Conservation (phyloP, 2,797 vertebrate genomes). For the Acridotheres tristis region DNA sequence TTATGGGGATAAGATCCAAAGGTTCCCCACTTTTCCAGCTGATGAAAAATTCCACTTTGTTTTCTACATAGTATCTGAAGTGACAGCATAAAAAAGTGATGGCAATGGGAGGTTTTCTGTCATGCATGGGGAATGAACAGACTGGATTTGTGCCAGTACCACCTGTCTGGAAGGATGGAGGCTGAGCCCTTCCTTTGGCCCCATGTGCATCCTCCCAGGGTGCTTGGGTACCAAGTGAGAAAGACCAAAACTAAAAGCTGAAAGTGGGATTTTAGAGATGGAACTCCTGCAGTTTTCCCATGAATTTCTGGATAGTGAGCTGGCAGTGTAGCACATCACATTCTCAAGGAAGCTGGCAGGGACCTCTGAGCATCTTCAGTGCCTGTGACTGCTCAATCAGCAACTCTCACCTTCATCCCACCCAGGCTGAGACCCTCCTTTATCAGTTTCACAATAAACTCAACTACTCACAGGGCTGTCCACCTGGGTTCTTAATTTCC, state of each 20-base stretch:
- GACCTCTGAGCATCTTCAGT: neutral
- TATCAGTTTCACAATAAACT: neutral
- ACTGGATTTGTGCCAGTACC: neutral
- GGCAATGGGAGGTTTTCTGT: neutral
- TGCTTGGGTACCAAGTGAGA: neutral
- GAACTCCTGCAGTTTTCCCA: neutral
- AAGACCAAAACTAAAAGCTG: neutral
- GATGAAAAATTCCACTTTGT: neutral
- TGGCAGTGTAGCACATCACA: rapidly evolving
- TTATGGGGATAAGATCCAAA: neutral
- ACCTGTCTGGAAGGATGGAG: neutral
- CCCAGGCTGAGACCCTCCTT: neutral
- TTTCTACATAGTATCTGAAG: neutral
- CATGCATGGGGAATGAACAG: neutral
- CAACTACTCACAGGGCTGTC: neutral
- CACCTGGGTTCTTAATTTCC: neutral
- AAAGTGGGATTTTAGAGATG: neutral
- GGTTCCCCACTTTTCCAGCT: neutral
- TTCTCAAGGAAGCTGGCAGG: neutral
- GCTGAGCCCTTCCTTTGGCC: neutral
- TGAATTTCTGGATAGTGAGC: neutral
- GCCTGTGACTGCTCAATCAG: neutral
- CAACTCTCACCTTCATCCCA: neutral
- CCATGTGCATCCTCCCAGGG: neutral
- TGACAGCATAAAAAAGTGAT: neutral